phyloP scores from a whole-genome alignment of 2,797 vertebrate genomes.

The Kryptopterus vitreolus region DNA sequence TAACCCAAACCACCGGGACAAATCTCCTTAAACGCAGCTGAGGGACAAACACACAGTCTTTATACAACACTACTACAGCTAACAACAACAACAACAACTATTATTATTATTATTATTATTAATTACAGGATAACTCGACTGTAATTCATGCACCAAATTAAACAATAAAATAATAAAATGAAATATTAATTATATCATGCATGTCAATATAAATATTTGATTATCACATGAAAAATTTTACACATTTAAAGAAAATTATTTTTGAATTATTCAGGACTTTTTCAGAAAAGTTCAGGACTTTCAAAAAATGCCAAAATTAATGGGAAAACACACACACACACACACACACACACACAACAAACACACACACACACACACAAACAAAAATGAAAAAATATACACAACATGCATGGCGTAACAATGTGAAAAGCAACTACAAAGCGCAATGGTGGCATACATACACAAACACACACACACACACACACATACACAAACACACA shows the following conservation, averaged over 20 bases:
- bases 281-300: background rate
- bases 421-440: slow-evolving; percentile 42
- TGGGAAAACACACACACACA: background rate
- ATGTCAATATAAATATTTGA: background rate
- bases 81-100: too few relatives aligned
- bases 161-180: background rate
- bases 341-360: background rate
- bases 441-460: slow-evolving; percentile 22
- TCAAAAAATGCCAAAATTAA: background rate
- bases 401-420: slow-evolving; percentile 4
- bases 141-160: background rate
- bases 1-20: slow-evolving; percentile 99
- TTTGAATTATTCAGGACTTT: background rate
- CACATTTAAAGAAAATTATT: background rate
- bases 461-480: slow-evolving; percentile 24
- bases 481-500: slow-evolving; percentile 36
- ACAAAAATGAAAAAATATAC: too few relatives aligned
- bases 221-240: background rate
- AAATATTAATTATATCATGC: background rate
- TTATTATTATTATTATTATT: background rate
- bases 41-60: slow-evolving; percentile 2
- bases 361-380: too few relatives aligned
- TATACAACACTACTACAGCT: too few relatives aligned
- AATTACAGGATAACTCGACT: background rate
- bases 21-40: slow-evolving; percentile 97